phyloP scores from a whole-genome alignment of 2,797 vertebrate species.

The Petrocephalus schoutedeni region DNA sequence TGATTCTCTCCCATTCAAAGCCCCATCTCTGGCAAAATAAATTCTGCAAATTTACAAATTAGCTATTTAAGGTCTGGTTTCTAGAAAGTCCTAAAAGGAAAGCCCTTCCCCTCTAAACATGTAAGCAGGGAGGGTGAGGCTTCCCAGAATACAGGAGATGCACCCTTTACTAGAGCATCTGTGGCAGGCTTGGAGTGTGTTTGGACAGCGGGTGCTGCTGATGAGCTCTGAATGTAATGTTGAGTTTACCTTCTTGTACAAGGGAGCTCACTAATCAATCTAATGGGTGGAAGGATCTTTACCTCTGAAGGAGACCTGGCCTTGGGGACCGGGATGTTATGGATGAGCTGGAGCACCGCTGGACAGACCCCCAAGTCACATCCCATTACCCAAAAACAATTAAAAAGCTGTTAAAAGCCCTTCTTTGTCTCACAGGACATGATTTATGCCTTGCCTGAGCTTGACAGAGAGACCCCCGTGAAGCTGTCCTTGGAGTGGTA shows the following conservation, averaged over 20 bases:
- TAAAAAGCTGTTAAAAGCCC: constrained; percentile 22
- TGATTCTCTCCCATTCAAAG: neutral
- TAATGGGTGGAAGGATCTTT: neutral
- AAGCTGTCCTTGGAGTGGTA: constrained; percentile 16
- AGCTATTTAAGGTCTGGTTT: neutral
- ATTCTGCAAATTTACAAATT: neutral
- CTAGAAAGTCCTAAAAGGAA: neutral
- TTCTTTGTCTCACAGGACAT: constrained; percentile 20
- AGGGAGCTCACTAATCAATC: neutral
- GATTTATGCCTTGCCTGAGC: constrained; percentile 17
- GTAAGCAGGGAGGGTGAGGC: neutral
- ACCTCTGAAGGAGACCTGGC: neutral
- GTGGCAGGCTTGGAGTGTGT: neutral
- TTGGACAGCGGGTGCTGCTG: neutral
- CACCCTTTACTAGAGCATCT: neutral
- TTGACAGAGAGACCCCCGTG: neutral
- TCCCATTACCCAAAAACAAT: constrained; percentile 18
- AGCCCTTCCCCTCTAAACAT: neutral
- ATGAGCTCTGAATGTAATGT: neutral
- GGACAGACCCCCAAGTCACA: constrained; percentile 6
- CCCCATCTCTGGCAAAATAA: neutral
- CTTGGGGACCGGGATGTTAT: constrained; percentile 14
- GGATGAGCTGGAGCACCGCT: neutral
- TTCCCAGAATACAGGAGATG: neutral
- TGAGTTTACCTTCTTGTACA: neutral